These are phyloP conservation scores for Porphyrio hochstetteri DNA, from an alignment of 2,113 vertebrate genomes.

Conservation along the genomic window DNA sequence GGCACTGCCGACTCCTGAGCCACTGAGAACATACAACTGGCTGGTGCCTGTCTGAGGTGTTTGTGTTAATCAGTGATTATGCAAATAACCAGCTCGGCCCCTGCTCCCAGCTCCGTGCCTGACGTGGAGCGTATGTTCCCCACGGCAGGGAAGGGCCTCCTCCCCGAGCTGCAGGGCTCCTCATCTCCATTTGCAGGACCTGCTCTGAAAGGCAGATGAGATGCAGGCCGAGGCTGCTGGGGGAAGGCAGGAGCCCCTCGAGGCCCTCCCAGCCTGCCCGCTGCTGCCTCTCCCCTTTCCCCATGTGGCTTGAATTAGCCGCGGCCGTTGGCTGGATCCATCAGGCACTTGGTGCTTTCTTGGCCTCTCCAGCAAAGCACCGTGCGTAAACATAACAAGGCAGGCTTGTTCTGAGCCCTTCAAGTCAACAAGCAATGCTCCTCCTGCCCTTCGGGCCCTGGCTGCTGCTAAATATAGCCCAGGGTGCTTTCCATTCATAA, in stretches of 20 bases:
- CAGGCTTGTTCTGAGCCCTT: constrained; percentile 35
- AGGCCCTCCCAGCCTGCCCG: not conserved
- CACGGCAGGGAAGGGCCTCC: not conserved
- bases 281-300: not conserved
- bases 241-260: not conserved
- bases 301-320: constrained; percentile 48
- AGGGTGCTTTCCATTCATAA: constrained; percentile 47
- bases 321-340: constrained; percentile 32
- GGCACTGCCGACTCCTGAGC: not conserved
- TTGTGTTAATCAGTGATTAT: constrained; percentile 4
- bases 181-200: not conserved
- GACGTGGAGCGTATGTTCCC: not conserved
- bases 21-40: not conserved
- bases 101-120: not conserved
- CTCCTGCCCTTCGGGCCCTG: not conserved
- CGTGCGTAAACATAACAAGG: constrained; percentile 30
- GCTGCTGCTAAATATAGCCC: constrained; percentile 31
- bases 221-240: not conserved
- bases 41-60: not conserved
- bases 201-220: not conserved
- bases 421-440: not conserved
- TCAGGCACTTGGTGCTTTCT: not conserved
- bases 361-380: not conserved
- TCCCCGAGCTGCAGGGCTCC: not conserved
- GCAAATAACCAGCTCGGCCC: constrained; percentile 24